Conservation (phyloP, 2,113 vertebrate species). For the Pogonocichla stellata region DNA sequence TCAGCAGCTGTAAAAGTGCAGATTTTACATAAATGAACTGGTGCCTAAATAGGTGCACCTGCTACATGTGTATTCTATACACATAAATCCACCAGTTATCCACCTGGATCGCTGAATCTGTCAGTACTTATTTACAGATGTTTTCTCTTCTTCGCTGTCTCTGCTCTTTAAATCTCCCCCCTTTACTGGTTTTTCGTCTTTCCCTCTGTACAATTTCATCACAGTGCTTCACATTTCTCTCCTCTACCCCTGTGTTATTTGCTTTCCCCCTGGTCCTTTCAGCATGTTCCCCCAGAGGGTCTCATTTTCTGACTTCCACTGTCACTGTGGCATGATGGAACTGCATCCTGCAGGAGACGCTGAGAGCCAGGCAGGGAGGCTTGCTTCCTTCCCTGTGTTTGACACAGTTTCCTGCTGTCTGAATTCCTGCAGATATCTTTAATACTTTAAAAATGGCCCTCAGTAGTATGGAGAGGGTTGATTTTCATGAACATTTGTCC, state of each 20-base stretch:
- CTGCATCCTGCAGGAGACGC: background rate
- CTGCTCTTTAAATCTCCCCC: background rate
- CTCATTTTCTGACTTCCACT: background rate
- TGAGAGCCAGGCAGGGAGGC: background rate
- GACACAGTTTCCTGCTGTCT: background rate
- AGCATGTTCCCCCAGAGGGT: background rate
- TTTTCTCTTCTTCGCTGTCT: background rate
- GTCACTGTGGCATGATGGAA: accelerated
- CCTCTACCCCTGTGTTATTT: background rate
- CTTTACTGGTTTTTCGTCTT: background rate
- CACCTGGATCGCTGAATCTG: background rate
- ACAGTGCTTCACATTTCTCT: background rate
- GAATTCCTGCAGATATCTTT: background rate
- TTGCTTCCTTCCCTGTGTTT: background rate
- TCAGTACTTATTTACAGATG: background rate
- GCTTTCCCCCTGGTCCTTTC: background rate
- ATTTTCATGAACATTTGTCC: background rate
- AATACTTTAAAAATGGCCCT: background rate
- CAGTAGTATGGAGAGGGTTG: background rate
- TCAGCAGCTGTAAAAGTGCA: background rate
- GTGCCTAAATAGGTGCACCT: background rate
- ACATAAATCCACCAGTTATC: background rate
- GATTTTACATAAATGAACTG: background rate
- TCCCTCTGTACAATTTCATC: background rate
- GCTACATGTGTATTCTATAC: background rate